Evolutionary conservation across 2,113 vertebrate genomes (phyloP).

Genomic region (Anser brachyrhynchus): DNA sequence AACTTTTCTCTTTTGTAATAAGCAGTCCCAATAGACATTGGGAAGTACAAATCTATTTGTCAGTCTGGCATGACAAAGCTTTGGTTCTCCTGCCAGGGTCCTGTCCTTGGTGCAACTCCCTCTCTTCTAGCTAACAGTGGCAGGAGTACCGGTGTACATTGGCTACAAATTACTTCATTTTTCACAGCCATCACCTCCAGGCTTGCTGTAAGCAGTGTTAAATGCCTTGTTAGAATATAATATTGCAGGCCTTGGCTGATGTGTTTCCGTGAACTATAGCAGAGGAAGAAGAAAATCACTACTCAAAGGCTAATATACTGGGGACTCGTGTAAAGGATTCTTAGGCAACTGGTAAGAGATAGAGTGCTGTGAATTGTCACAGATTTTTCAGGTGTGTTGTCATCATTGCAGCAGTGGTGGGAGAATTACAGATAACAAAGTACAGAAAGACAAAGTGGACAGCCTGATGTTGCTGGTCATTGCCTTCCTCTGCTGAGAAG

Average conservation of each 20-base stretch:
- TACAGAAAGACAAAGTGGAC: background rate
- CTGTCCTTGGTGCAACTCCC: background rate
- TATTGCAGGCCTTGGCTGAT: background rate
- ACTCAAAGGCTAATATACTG: background rate
- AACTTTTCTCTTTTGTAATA: background rate
- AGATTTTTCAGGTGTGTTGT: background rate
- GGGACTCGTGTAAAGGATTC: background rate
- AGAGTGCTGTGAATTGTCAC: background rate
- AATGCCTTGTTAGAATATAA: background rate
- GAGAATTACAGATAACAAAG: background rate
- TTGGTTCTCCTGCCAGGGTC: background rate
- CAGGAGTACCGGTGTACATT: background rate
- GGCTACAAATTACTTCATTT: conserved; percentile 27
- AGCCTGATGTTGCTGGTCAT: background rate
- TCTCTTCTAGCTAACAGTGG: background rate
- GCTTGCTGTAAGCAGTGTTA: background rate
- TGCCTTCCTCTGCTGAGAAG: background rate
- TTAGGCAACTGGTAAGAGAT: background rate
- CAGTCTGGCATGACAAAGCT: background rate
- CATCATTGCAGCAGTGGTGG: background rate
- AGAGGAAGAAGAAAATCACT: background rate
- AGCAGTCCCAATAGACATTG: background rate
- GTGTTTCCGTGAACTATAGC: background rate
- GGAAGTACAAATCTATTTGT: background rate
- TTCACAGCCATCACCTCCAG: conserved; percentile 18